phyloP scores from a whole-genome alignment of 2,888 invertebrate species.

The Cheilosia vernalis region DNA sequence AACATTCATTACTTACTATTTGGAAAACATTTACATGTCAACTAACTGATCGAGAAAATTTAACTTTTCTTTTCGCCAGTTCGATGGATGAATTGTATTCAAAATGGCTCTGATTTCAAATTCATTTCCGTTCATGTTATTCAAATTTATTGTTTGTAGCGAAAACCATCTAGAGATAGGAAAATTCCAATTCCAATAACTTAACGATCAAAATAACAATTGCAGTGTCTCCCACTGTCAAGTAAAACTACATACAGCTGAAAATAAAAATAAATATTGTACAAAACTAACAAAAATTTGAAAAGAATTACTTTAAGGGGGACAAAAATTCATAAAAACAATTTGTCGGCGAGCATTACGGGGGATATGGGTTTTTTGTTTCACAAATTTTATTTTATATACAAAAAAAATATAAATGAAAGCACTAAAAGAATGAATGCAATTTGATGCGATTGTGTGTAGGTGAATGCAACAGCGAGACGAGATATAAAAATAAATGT shows the following conservation, averaged over 20 bases:
- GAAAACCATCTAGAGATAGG: too few relatives aligned
- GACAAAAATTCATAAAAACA: conserved; percentile 42
- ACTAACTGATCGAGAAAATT: too few relatives aligned
- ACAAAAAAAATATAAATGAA: conserved; percentile 30
- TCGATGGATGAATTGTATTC: too few relatives aligned
- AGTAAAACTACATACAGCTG: background rate
- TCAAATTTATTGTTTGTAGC: too few relatives aligned
- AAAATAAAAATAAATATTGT: background rate
- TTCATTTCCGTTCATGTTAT: too few relatives aligned
- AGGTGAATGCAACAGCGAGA: conserved; percentile 13
- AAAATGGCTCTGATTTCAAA: too few relatives aligned
- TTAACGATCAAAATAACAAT: conserved; percentile 1
- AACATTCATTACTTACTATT: too few relatives aligned
- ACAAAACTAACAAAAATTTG: conserved; percentile 25
- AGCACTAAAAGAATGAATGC: conserved; percentile 56
- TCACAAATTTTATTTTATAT: conserved; percentile 27
- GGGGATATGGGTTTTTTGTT: conserved; percentile 26
- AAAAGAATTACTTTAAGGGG: conserved; percentile 30
- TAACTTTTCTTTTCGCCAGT: too few relatives aligned
- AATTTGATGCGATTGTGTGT: conserved; percentile 53
- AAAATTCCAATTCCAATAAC: too few relatives aligned
- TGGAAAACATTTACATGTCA: too few relatives aligned
- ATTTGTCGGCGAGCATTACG: conserved; percentile 10
- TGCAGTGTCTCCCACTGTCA: conserved; percentile 27
- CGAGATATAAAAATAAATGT: conserved; percentile 62